These are phyloP conservation scores for Caenorhabditis brenneri DNA, from an alignment of 1,140 invertebrate species.

Conservation along the genomic window DNA sequence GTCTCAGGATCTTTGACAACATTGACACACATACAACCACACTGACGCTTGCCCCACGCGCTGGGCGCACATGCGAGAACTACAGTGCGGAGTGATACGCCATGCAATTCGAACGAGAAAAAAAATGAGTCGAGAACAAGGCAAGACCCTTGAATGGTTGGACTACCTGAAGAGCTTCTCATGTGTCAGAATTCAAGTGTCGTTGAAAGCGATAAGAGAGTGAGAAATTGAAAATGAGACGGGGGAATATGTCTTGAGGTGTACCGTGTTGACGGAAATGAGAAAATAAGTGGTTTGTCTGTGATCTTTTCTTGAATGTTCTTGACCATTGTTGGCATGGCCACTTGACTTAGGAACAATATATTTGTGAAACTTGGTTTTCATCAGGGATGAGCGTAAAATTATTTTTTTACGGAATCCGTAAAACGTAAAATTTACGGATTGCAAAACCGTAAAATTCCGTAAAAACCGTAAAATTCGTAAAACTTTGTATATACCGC, in stretches of 20 bases:
- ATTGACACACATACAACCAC: slow-evolving; percentile 29
- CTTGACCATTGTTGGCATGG: slow-evolving; percentile 15
- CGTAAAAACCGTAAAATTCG: too few species aligned
- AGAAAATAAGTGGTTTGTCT: slow-evolving; percentile 26
- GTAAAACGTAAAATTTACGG: too few species aligned
- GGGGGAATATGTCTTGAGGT: not conserved
- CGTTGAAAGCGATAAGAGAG: slow-evolving; percentile 42
- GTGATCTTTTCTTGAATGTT: slow-evolving; percentile 38
- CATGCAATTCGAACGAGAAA: not conserved
- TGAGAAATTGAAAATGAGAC: not conserved
- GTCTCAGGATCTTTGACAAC: slow-evolving; percentile 6
- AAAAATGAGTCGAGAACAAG: slow-evolving; percentile 42
- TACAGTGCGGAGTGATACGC: slow-evolving; percentile 2
- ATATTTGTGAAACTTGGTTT: not conserved
- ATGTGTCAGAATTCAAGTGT: slow-evolving; percentile 42
- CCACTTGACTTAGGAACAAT: slow-evolving; percentile 23
- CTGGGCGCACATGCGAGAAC: not conserved
- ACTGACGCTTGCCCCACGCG: not conserved
- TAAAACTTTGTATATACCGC: too few species aligned
- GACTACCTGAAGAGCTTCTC: slow-evolving; percentile 40
- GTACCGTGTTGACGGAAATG: slow-evolving; percentile 27
- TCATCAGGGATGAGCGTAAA: too few species aligned
- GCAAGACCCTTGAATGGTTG: slow-evolving; percentile 37
- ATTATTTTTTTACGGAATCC: too few species aligned
- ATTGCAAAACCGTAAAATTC: too few species aligned